Evolutionary conservation across 2,888 invertebrate genomes (phyloP).

Genomic region (Salpingus planirostris): DNA sequence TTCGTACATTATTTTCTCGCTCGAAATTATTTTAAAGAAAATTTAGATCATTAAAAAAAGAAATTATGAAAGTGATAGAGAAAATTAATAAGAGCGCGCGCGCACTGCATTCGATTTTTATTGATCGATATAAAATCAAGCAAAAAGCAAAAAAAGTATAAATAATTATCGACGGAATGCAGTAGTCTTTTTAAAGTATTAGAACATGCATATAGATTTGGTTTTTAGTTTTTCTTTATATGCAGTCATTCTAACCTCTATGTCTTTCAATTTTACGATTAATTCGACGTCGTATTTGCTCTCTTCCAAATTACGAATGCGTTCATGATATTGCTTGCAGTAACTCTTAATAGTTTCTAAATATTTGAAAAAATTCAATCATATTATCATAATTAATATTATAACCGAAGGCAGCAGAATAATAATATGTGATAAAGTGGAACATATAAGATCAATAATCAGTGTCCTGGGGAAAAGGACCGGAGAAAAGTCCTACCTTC

Average conservation of each 20-base stretch:
- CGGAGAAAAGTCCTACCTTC: slow-evolving; percentile 75
- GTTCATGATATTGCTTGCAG: slow-evolving; percentile 78
- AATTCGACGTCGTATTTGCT: slow-evolving; percentile 98
- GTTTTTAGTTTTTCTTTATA: too few species aligned
- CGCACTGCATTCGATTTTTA: slow-evolving; percentile 11
- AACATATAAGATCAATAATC: background rate
- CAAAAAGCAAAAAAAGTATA: slow-evolving; percentile 13
- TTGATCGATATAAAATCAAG: too few species aligned
- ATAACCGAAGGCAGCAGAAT: background rate
- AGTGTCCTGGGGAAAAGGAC: too few species aligned
- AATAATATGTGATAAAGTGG: background rate
- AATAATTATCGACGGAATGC: slow-evolving; percentile 8
- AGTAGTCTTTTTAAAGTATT: slow-evolving; percentile 5
- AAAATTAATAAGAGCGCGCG: slow-evolving; percentile 4
- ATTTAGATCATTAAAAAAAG: too few species aligned
- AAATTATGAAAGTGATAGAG: slow-evolving; percentile 6
- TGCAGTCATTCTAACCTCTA: slow-evolving; percentile 70
- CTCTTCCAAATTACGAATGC: slow-evolving; percentile 83
- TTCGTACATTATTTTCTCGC: too few species aligned
- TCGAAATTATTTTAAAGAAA: too few species aligned
- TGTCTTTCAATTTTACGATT: slow-evolving; percentile 96
- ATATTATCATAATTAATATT: background rate
- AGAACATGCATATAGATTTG: slow-evolving; percentile 13
- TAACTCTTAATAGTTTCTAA: slow-evolving; percentile 66
- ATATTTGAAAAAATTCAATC: slow-evolving; percentile 17